Conservation (phyloP, 2,113 vertebrate species). For the Girardinichthys multiradiatus region DNA sequence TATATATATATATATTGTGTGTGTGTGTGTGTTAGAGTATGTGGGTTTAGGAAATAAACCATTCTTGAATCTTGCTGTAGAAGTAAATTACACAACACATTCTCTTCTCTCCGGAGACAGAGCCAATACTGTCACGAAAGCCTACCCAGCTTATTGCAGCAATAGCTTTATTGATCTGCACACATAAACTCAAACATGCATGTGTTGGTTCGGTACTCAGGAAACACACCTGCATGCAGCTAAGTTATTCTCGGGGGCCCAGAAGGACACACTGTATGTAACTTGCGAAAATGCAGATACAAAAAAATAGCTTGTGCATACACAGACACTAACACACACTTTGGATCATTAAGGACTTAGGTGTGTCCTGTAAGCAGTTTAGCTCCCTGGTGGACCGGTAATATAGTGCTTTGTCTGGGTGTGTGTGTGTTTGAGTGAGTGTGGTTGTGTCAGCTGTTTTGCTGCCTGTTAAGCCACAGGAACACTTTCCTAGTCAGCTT, state of each 20-base stretch:
- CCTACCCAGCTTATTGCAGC: conserved; percentile 66
- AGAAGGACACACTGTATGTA: conserved; percentile 11
- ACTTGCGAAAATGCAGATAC: conserved; percentile 45
- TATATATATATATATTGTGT: background rate
- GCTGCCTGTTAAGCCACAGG: conserved; percentile 75
- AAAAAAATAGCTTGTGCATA: conserved; percentile 28
- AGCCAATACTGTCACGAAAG: conserved; percentile 64
- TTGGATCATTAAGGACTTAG: conserved; percentile 73
- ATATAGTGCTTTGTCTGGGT: conserved; percentile 59
- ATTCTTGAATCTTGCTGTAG: conserved; percentile 56
- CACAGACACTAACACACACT: conserved; percentile 27
- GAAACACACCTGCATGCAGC: conserved; percentile 40
- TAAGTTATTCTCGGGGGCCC: conserved; percentile 25
- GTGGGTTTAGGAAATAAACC: conserved; percentile 29
- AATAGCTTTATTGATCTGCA: conserved; percentile 70
- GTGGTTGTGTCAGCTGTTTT: conserved; percentile 74
- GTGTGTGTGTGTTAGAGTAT: background rate
- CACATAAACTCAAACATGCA: background rate
- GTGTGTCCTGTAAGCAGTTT: conserved; percentile 79
- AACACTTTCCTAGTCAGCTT: conserved; percentile 69
- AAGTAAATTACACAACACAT: conserved; percentile 63
- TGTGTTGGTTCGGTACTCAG: conserved; percentile 9
- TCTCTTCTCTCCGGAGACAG: conserved; percentile 57
- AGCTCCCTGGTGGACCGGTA: conserved; percentile 68
- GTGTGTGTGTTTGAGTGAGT: conserved; percentile 34